These are phyloP conservation scores for Gryllus longicercus DNA, from an alignment of 2,888 invertebrate genomes.

Conservation along the genomic window DNA sequence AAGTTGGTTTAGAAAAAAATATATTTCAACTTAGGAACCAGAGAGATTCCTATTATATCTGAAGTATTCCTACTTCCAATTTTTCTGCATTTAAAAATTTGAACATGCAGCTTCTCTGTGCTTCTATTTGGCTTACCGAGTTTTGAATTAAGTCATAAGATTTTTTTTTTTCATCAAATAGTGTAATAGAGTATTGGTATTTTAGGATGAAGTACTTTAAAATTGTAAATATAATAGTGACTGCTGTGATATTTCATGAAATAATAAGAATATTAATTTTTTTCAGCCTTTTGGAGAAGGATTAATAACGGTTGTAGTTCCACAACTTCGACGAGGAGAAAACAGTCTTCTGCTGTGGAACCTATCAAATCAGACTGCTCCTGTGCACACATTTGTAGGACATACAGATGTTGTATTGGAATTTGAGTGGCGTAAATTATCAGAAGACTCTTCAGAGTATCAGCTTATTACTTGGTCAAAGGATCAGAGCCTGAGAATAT, in stretches of 20 bases:
- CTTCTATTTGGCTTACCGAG: too few relatives aligned
- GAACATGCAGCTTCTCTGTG: too few relatives aligned
- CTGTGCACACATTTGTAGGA: conserved; percentile 88
- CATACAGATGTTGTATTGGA: conserved; percentile 92
- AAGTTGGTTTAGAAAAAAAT: too few relatives aligned
- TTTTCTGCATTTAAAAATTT: too few relatives aligned
- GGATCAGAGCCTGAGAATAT: conserved; percentile 86
- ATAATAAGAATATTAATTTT: background rate
- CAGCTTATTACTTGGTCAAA: conserved; percentile 93
- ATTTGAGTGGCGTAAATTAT: conserved; percentile 86
- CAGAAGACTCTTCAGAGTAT: conserved; percentile 60
- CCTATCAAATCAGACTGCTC: conserved; percentile 63
- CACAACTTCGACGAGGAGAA: conserved; percentile 84
- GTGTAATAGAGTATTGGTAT: too few relatives aligned
- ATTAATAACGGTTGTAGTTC: conserved; percentile 85
- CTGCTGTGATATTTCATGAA: background rate
- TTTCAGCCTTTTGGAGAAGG: conserved; percentile 86
- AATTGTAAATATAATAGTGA: background rate
- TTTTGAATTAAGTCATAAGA: too few relatives aligned
- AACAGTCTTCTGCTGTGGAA: conserved; percentile 78
- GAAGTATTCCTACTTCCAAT: too few relatives aligned
- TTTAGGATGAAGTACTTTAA: too few relatives aligned
- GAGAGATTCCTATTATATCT: too few relatives aligned
- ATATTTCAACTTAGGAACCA: too few relatives aligned
- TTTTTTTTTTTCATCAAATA: too few relatives aligned